Percentiles rank a stretch among this genome's conserved stretches.
These are phyloP conservation scores for Cheilosia impressa DNA, from an alignment of 2,888 invertebrate genomes.

Conservation along the genomic window DNA sequence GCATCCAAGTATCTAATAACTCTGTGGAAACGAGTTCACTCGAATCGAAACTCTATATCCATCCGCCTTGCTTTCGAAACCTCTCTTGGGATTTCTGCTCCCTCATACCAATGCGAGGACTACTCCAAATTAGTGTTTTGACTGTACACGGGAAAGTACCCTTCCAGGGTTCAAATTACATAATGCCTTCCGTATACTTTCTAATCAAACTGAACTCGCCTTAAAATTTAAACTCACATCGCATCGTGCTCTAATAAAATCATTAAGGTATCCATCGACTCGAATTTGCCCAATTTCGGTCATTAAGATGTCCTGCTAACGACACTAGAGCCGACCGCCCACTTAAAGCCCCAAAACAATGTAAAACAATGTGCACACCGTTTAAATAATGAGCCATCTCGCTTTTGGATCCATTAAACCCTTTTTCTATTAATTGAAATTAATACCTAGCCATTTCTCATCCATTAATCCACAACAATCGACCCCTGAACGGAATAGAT, in stretches of 20 bases:
- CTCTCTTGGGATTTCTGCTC: too few relatives aligned
- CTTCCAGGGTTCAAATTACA: neutral
- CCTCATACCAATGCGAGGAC: too few relatives aligned
- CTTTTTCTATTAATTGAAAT: constrained; percentile 68
- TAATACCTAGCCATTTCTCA: constrained; percentile 58
- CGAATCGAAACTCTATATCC: too few relatives aligned
- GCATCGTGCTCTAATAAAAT: neutral
- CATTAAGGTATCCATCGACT: constrained; percentile 31
- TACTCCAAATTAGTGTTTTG: too few relatives aligned
- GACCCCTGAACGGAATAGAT: constrained; percentile 20
- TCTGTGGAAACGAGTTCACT: too few relatives aligned
- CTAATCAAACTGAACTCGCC: neutral
- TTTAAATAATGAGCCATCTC: constrained; percentile 63
- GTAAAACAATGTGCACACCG: constrained; percentile 40
- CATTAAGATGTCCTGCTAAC: constrained; percentile 1
- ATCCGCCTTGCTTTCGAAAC: too few relatives aligned
- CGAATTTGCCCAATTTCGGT: constrained; percentile 7
- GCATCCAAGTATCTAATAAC: too few relatives aligned
- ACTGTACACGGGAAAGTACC: too few relatives aligned
- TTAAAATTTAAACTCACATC: neutral
- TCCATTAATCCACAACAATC: constrained; percentile 63
- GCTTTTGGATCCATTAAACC: constrained; percentile 62
- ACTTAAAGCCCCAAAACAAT: constrained; percentile 30
- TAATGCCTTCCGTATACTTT: neutral
- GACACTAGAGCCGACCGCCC: neutral